Evolutionary conservation across 2,797 vertebrate genomes (phyloP).

Genomic region (Syndactyla subalaris): DNA sequence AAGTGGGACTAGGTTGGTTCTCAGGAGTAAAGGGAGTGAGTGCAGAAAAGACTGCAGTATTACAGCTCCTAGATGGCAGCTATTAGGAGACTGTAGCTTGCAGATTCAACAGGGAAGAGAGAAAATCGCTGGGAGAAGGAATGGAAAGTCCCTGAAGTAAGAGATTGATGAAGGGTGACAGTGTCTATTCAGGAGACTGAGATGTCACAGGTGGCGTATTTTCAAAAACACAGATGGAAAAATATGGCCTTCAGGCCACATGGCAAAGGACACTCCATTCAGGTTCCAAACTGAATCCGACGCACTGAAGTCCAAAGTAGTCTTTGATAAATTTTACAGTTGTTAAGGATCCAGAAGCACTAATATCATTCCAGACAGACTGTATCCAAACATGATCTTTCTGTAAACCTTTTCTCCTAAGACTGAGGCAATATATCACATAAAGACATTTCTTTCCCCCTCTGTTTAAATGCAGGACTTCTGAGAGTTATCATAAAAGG

Average conservation of each 20-base stretch:
- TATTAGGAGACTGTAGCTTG: background rate
- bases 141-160: background rate
- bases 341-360: background rate
- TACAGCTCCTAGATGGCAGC: background rate
- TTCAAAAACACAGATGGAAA: background rate
- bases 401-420: background rate
- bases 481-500: background rate
- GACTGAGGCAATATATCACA: background rate
- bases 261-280: background rate
- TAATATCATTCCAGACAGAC: background rate
- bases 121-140: background rate
- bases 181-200: background rate
- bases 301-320: background rate
- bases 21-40: background rate
- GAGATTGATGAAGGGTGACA: background rate
- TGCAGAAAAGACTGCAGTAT: background rate
- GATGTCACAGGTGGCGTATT: background rate
- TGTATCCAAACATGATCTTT: background rate
- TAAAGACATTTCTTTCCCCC: background rate
- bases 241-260: background rate
- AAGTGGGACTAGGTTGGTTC: background rate
- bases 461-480: background rate
- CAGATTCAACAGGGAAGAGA: background rate
- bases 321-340: background rate
- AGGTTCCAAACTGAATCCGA: background rate